Conservation (phyloP, 1,140 invertebrate species). For the Pseudoatta argentina region DNA sequence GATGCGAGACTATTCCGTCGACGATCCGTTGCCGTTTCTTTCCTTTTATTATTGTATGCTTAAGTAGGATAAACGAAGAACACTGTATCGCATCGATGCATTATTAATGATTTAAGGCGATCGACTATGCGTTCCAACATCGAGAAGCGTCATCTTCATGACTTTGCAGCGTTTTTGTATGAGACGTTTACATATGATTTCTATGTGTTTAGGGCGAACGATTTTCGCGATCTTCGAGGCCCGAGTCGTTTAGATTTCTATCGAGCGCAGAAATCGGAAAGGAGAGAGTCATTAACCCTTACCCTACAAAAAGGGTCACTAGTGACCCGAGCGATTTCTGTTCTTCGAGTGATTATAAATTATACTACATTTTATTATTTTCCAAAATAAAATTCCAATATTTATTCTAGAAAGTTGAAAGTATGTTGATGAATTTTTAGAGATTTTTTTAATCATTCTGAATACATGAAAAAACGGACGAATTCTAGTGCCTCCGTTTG, state of each 20-base stretch:
- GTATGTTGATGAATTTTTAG: no score
- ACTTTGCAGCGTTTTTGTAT: slow-evolving; percentile 27
- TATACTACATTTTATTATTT: no score
- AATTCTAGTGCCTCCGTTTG: no score
- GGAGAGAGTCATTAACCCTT: background rate
- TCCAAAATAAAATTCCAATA: no score
- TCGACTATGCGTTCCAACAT: background rate
- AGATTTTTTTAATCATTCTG: no score
- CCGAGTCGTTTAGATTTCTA: background rate
- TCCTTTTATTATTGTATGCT: slow-evolving; percentile 49
- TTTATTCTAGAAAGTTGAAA: no score
- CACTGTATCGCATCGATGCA: background rate
- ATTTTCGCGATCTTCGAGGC: background rate
- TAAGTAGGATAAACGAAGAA: slow-evolving; percentile 45
- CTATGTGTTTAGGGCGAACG: background rate
- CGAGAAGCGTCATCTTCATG: background rate
- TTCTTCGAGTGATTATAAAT: no score
- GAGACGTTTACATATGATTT: slow-evolving; percentile 25
- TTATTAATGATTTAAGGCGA: slow-evolving; percentile 8
- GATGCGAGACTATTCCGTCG: slow-evolving; percentile 12
- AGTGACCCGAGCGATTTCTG: no score
- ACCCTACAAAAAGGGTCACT: no score
- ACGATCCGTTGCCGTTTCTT: slow-evolving; percentile 42
- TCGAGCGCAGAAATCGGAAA: background rate
- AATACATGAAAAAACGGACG: no score